These are phyloP conservation scores for Psilopogon haemacephalus DNA, from an alignment of 2,113 vertebrate genomes.

Conservation along the genomic window DNA sequence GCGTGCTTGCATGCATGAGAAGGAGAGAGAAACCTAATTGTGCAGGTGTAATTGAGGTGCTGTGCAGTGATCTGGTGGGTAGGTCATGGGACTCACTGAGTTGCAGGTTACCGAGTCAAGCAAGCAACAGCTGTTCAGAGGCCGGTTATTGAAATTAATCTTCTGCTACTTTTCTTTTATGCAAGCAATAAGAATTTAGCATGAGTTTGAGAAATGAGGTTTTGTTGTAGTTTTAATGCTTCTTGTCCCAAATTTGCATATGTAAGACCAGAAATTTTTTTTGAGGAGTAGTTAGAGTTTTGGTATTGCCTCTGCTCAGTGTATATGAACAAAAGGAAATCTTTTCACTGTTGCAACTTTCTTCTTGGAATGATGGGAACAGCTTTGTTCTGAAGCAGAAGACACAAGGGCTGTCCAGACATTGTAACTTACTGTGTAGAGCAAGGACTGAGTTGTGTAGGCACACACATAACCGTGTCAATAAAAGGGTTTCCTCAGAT, in stretches of 20 bases:
- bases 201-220: not conserved
- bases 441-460: conserved; percentile 50
- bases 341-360: not conserved
- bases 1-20: not conserved
- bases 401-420: not conserved
- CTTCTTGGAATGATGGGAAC: conserved; percentile 3
- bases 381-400: conserved; percentile 9
- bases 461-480: not conserved
- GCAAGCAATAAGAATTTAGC: not conserved
- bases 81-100: not conserved
- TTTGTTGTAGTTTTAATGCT: not conserved
- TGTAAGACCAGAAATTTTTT: not conserved
- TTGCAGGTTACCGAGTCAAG: not conserved
- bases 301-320: not conserved
- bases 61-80: not conserved
- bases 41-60: conserved; percentile 14
- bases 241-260: not conserved
- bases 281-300: not conserved
- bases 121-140: not conserved
- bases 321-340: not conserved
- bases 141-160: not conserved
- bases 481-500: conserved; percentile 22
- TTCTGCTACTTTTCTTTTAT: not conserved
- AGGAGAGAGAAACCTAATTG: not conserved
- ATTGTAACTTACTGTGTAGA: not conserved